These are phyloP conservation scores for Pangasius krempfi DNA, from an alignment of 2,797 vertebrate species.

Conservation along the genomic window DNA sequence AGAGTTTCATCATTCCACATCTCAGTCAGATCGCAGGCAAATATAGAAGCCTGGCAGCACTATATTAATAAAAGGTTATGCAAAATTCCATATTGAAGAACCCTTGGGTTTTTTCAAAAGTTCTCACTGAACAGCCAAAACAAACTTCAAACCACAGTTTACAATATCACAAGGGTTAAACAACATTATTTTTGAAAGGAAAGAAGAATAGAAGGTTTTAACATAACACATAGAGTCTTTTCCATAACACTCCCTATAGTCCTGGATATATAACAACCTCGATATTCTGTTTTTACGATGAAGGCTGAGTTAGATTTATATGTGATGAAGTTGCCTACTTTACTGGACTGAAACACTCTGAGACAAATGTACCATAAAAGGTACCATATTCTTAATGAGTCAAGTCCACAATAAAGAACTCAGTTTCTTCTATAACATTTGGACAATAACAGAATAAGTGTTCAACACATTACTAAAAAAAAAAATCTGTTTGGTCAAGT, in stretches of 20 bases:
- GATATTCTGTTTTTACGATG: neutral
- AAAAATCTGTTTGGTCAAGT: neutral
- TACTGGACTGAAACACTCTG: slow-evolving; percentile 5
- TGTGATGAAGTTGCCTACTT: slow-evolving; percentile 1
- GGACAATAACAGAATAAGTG: slow-evolving; percentile 22
- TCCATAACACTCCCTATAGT: slow-evolving; percentile 29
- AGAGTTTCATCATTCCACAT: slow-evolving; percentile 42
- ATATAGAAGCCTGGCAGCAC: slow-evolving; percentile 66
- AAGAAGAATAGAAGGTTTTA: slow-evolving; percentile 35
- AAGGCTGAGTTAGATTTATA: neutral
- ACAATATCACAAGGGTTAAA: slow-evolving; percentile 57
- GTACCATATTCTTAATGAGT: slow-evolving; percentile 8
- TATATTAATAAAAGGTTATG: slow-evolving; percentile 63
- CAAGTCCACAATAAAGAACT: neutral
- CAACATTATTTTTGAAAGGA: slow-evolving; percentile 36
- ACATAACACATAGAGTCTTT: slow-evolving; percentile 31
- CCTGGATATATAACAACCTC: neutral
- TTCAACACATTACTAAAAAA: slow-evolving; percentile 17
- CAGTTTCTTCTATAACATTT: neutral
- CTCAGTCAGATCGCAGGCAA: slow-evolving; percentile 61
- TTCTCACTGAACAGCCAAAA: slow-evolving; percentile 47
- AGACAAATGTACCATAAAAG: slow-evolving; percentile 20
- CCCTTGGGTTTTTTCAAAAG: slow-evolving; percentile 25
- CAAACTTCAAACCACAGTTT: slow-evolving; percentile 53
- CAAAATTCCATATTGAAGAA: slow-evolving; percentile 63